Evolutionary conservation across 1,140 invertebrate species (phyloP), one percentile per base, ranked within the genome.

Genomic region (Danaus melanippus): DNA sequence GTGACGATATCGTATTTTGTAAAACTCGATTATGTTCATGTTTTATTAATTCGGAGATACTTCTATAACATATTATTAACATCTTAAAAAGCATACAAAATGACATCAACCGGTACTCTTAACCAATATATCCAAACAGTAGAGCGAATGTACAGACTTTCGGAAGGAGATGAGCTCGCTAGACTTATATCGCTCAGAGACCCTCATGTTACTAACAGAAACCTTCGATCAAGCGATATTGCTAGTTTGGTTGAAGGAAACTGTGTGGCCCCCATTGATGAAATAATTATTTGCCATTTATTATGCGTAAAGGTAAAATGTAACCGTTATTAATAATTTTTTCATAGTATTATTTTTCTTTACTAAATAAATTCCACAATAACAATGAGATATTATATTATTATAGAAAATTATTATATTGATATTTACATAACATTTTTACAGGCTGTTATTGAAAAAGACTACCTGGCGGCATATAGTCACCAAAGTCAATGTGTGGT

Each of bases 281-380:
- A 97, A 71, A 87, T 97, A 21, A 90, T 96, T 40, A 88, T 91
- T 53, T 89, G 89, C 45, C 95, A 98, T 81, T 87, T 97, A n/a
- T 93, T 92, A 60, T 87, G 64, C 75, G 83, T 79, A 50, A 88
- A 85, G 73, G 88, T 89, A 72, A 74, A 15, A 32, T 32, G 6
- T 32, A 32, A 32, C 21, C 21, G 21, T 32, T 32, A 32, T 32
- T 32, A 32, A 32, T 32, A 2, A 32, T 32, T 32, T 32, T 32
- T 5, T 32, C 21, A 3, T 32, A 32, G 70, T 74, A 54, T 53
- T 12, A 15, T 47, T 11, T 40, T 43, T 53, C 15, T 42, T 54
- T 17, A 39, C 44, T 54, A 12, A 44, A 15, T 43, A 17, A 8
- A 40, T 56, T 81, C 90, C 90, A 74, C 21, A 1, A 32, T 7